Conservation (phyloP, 1,140 invertebrate species). For the Pseudomyrmex cubaensis region DNA sequence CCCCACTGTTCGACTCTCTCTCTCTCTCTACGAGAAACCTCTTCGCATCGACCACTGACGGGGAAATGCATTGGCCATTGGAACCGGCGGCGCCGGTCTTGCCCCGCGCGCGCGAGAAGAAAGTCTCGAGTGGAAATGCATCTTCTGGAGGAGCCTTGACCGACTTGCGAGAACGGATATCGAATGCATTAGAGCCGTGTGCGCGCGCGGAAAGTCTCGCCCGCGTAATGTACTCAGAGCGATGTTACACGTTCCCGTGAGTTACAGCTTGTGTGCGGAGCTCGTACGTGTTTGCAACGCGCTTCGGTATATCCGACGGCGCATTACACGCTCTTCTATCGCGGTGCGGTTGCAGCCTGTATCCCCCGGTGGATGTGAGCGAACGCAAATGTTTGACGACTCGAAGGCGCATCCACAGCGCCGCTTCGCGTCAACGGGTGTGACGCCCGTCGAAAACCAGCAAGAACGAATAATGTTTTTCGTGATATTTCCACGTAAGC, state of each 20-base stretch:
- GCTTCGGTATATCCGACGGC: conserved; percentile 11
- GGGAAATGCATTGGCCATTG: conserved; percentile 33
- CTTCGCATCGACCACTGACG: background rate
- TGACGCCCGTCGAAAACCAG: conserved; percentile 3
- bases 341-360: conserved; percentile 2
- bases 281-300: background rate
- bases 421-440: background rate
- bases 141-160: conserved; percentile 61
- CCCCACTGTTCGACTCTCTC: no score
- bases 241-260: conserved; percentile 13
- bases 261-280: background rate
- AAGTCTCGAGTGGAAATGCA: conserved; percentile 32
- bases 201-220: conserved; percentile 10
- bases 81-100: background rate
- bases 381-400: conserved; percentile 50
- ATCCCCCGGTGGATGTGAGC: conserved; percentile 16
- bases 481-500: conserved; percentile 19
- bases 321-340: conserved; percentile 26
- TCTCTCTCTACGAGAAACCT: background rate
- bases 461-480: background rate
- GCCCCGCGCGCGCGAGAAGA: conserved; percentile 2
- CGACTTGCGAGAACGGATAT: conserved; percentile 59
- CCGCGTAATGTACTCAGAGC: conserved; percentile 24
- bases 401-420: conserved; percentile 24
- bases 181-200: conserved; percentile 53